A percentile compares a stretch with the other conserved stretches of the same genome.
Conservation (phyloP, 2,113 vertebrate genomes). For the Pelecanus crispus region DNA sequence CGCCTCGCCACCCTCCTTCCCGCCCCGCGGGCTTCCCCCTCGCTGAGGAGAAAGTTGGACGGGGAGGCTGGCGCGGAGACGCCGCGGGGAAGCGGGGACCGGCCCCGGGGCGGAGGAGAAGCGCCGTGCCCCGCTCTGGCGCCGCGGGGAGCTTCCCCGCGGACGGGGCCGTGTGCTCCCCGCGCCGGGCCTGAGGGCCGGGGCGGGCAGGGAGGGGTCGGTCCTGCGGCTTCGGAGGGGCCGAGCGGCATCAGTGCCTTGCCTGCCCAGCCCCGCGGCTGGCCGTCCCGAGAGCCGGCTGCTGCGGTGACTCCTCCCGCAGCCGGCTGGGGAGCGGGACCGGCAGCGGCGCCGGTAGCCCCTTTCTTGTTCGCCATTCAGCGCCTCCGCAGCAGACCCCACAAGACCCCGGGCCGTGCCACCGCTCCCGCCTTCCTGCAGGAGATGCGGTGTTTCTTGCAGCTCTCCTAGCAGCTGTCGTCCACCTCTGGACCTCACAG, state of each 20-base stretch:
- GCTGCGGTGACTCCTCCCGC: not conserved
- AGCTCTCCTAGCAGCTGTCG: fast-evolving
- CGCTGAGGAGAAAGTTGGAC: not conserved
- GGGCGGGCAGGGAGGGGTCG: not conserved
- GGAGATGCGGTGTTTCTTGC: no score
- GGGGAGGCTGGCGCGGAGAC: not conserved
- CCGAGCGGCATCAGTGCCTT: not conserved
- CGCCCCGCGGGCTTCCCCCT: not conserved
- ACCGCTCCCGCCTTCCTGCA: not conserved
- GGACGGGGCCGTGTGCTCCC: no score
- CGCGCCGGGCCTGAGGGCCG: not conserved
- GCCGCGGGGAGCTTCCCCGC: not conserved
- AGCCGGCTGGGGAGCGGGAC: not conserved
- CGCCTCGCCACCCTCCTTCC: not conserved
- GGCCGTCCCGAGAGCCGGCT: not conserved
- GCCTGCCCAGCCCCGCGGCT: not conserved
- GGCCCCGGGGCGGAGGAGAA: not conserved
- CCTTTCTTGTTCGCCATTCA: not conserved
- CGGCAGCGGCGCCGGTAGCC: not conserved
- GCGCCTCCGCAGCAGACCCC: not conserved
- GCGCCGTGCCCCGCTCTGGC: not conserved
- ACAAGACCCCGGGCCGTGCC: not conserved
- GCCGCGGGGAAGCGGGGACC: not conserved
- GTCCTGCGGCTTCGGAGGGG: not conserved
- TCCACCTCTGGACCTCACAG: not conserved